A percentile compares a stretch with the other conserved stretches of the same genome.
These are phyloP conservation scores for Marmota flaviventris DNA, from an alignment of 2,113 vertebrate genomes.

Conservation along the genomic window DNA sequence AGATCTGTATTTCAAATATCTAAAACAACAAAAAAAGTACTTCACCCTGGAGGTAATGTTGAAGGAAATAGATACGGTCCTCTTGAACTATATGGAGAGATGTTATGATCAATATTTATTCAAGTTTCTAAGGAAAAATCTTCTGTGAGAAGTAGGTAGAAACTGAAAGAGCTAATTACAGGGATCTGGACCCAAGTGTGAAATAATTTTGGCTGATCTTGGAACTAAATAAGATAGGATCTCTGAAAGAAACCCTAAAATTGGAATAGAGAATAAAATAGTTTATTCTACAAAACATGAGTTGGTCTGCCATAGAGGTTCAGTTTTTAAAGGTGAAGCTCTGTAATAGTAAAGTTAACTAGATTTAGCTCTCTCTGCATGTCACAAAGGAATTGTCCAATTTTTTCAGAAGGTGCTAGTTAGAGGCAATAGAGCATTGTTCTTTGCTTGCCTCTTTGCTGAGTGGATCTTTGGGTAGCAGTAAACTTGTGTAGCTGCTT, in stretches of 20 bases:
- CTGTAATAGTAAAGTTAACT: background rate
- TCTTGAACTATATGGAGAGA: background rate
- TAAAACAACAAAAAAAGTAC: background rate
- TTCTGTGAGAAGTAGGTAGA: background rate
- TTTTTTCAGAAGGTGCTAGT: background rate
- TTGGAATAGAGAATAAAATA: background rate
- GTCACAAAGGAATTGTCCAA: background rate
- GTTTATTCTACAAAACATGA: background rate
- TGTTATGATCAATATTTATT: background rate
- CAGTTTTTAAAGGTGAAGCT: background rate
- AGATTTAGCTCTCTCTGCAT: background rate
- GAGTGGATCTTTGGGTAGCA: background rate
- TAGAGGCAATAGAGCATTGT: background rate
- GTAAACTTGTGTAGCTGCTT: background rate
- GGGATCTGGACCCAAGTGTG: background rate
- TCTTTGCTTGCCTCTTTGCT: background rate
- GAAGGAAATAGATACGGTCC: background rate
- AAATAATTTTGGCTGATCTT: background rate
- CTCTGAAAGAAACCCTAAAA: background rate
- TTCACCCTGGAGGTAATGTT: background rate
- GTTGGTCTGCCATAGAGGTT: background rate
- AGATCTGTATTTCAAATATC: background rate
- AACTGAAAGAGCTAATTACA: background rate
- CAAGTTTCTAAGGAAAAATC: background rate
- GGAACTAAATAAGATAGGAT: background rate